Percentiles rank a stretch among this genome's conserved stretches.
Conservation (phyloP, 2,113 vertebrate genomes). For the Carassius auratus region DNA sequence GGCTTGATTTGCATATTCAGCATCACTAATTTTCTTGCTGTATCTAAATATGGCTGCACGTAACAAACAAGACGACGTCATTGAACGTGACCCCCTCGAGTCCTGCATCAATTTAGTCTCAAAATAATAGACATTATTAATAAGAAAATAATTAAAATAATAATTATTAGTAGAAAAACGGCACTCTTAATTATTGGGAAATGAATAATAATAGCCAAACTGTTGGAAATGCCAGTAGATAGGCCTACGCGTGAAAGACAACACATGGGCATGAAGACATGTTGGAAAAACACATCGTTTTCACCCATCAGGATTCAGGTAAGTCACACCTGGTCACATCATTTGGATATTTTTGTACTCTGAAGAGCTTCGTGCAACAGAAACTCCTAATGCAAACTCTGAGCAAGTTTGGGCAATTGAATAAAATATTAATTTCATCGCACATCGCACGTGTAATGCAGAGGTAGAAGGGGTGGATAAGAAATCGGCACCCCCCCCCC, state of each 20-base stretch:
- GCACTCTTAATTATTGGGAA: neutral
- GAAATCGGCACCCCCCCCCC: neutral
- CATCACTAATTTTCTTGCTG: slow-evolving; percentile 86
- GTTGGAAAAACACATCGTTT: too few relatives aligned
- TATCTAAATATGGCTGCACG: slow-evolving; percentile 88
- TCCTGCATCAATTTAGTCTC: neutral
- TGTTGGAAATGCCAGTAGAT: neutral
- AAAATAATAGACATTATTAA: too few relatives aligned
- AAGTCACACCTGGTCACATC: slow-evolving; percentile 4
- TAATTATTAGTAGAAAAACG: too few relatives aligned
- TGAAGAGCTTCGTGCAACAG: too few relatives aligned
- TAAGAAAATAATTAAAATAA: too few relatives aligned
- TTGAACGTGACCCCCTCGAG: slow-evolving; percentile 81
- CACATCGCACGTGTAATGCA: slow-evolving; percentile 8
- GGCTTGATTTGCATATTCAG: slow-evolving; percentile 84
- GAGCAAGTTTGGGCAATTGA: neutral
- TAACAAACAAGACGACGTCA: slow-evolving; percentile 90
- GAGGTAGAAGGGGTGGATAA: slow-evolving; percentile 34
- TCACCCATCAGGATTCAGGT: neutral
- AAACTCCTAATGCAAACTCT: neutral
- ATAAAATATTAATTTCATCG: neutral
- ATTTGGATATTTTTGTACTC: neutral
- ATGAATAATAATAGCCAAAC: neutral
- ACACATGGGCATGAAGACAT: neutral
- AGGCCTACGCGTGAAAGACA: neutral